phyloP scores from a whole-genome alignment of 1,140 invertebrate genomes.

The Euglossa dilemma region DNA sequence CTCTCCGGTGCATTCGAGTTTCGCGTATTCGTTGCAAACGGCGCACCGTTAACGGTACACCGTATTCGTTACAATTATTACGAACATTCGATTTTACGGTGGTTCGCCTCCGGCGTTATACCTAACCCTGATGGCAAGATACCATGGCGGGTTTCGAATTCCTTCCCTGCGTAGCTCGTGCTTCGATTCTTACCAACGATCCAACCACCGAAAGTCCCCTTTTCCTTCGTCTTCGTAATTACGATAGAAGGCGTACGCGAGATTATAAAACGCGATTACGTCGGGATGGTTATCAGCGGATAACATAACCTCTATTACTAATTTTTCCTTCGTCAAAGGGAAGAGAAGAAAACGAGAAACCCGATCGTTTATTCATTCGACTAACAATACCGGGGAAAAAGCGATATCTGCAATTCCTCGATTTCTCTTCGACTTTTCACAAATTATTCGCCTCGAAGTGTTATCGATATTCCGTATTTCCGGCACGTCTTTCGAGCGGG shows the following conservation, averaged over 20 bases:
- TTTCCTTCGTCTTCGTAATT: too few relatives aligned
- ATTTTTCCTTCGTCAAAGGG: neutral
- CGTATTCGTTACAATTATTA: conserved; percentile 1
- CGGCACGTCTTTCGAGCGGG: conserved; percentile 18
- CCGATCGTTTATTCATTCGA: neutral
- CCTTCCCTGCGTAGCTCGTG: neutral
- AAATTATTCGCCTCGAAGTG: conserved; percentile 7
- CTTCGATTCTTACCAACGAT: neutral
- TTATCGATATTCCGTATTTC: conserved; percentile 21
- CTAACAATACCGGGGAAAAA: neutral
- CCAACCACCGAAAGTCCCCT: too few relatives aligned
- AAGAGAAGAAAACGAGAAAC: neutral
- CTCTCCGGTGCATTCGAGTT: neutral
- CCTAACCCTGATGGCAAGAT: neutral
- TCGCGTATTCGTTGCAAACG: conserved; percentile 5
- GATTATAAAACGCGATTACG: too few relatives aligned
- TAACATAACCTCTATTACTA: neutral
- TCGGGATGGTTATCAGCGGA: too few relatives aligned
- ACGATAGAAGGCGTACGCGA: too few relatives aligned
- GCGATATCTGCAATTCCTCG: neutral
- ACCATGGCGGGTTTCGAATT: neutral
- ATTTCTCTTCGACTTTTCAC: neutral
- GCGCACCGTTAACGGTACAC: neutral
- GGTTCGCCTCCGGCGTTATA: neutral
- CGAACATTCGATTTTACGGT: neutral